phyloP scores from a whole-genome alignment of 2,797 vertebrate species.

The Danio albolineatus region DNA sequence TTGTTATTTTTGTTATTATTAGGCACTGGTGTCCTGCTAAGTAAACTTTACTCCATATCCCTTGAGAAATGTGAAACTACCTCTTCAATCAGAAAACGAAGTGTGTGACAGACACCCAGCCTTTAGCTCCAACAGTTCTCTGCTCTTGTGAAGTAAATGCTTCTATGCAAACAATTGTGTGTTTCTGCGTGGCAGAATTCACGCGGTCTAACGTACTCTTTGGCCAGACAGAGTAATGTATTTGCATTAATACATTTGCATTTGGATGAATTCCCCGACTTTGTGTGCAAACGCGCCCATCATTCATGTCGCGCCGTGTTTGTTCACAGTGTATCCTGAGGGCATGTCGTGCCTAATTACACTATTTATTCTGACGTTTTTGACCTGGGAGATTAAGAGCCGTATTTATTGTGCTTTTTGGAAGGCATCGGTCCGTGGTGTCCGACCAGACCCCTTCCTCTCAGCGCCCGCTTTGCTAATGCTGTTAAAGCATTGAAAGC shows the following conservation, averaged over 20 bases:
- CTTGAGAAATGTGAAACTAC: constrained; percentile 77
- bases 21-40: constrained; percentile 60
- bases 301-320: constrained; percentile 24
- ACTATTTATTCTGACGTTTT: constrained; percentile 22
- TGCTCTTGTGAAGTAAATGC: constrained; percentile 31
- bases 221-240: constrained; percentile 22
- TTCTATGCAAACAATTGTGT: constrained; percentile 44
- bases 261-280: background rate
- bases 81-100: constrained; percentile 66
- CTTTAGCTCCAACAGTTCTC: constrained; percentile 44
- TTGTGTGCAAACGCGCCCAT: constrained; percentile 18
- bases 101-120: constrained; percentile 38
- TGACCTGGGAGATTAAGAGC: constrained; percentile 26
- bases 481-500: constrained; percentile 13
- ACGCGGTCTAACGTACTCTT: constrained; percentile 4
- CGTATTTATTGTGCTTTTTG: constrained; percentile 52
- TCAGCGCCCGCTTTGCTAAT: constrained; percentile 6
- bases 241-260: constrained; percentile 43
- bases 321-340: constrained; percentile 18
- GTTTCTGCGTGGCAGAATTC: constrained; percentile 3
- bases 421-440: background rate
- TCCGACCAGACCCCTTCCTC: background rate
- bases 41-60: constrained; percentile 58
- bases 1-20: constrained; percentile 55
- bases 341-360: constrained; percentile 1